Percentiles rank a stretch among this genome's conserved stretches.
phyloP scores from a whole-genome alignment of 2,888 invertebrate species.

The Galeruca laticollis region DNA sequence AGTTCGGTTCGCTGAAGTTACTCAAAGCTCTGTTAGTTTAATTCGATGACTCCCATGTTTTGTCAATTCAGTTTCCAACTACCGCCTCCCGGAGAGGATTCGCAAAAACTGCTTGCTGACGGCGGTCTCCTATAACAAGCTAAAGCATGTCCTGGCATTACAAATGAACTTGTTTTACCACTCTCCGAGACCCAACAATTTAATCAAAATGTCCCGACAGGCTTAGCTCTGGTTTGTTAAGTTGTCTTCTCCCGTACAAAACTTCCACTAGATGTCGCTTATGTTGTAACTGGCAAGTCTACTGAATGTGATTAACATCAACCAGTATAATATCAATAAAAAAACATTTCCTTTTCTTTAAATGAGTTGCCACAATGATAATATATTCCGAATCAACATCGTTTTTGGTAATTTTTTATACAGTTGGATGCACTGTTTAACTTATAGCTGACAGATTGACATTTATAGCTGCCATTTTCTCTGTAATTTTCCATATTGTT shows the following conservation, averaged over 20 bases:
- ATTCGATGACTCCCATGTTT: slow-evolving; percentile 25
- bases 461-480: no score
- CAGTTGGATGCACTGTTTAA: no score
- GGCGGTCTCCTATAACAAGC: slow-evolving; percentile 36
- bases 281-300: slow-evolving; percentile 40
- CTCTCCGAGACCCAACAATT: slow-evolving; percentile 39
- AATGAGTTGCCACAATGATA: no score
- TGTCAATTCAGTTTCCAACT: slow-evolving; percentile 24
- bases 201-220: slow-evolving; percentile 44
- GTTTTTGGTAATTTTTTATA: no score
- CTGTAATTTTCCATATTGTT: no score
- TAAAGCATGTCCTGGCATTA: slow-evolving; percentile 42
- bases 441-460: no score
- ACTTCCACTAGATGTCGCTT: slow-evolving; percentile 40
- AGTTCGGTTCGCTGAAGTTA: background rate
- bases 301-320: slow-evolving; percentile 37
- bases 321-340: no score
- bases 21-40: background rate
- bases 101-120: slow-evolving; percentile 28
- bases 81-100: slow-evolving; percentile 15
- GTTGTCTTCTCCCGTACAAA: slow-evolving; percentile 33
- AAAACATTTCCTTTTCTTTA: no score
- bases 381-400: no score
- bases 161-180: slow-evolving; percentile 43
- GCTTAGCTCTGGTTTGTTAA: slow-evolving; percentile 36